phyloP scores from a whole-genome alignment of 2,797 vertebrate species.

The Distichodus sexfasciatus region DNA sequence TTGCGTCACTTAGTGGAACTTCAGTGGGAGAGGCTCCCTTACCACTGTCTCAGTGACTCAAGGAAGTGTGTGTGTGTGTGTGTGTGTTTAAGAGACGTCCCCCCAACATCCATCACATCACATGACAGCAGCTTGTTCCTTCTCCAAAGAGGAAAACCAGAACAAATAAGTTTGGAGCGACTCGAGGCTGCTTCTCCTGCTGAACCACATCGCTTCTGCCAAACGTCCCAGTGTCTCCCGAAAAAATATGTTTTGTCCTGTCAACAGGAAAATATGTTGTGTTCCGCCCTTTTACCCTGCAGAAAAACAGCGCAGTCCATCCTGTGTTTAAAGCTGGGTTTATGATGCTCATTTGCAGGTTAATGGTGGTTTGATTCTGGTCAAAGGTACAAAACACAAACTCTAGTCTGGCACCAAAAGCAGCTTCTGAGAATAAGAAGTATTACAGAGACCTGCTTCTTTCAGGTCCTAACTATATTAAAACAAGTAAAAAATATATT shows the following conservation, averaged over 20 bases:
- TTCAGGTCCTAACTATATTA: no score
- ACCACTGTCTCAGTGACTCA: neutral
- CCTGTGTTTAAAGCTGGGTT: no score
- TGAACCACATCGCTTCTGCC: neutral
- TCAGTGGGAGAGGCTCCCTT: slow-evolving; percentile 12
- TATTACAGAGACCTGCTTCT: no score
- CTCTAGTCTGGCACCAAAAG: no score
- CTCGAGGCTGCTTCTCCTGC: neutral
- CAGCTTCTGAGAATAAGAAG: no score
- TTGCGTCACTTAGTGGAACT: slow-evolving; percentile 26
- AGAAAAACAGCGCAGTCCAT: no score
- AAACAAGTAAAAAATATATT: no score
- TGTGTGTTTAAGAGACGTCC: neutral
- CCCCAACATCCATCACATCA: slow-evolving; percentile 1
- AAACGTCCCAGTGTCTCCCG: neutral
- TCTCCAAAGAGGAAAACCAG: slow-evolving; percentile 5
- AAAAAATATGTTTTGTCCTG: neutral
- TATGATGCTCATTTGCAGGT: no score
- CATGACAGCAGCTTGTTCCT: neutral
- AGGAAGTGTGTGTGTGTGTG: neutral
- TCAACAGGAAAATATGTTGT: neutral
- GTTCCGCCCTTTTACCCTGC: no score
- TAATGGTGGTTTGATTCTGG: no score
- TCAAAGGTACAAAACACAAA: no score
- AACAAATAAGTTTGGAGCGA: slow-evolving; percentile 21